Percentiles rank a stretch among this genome's conserved stretches.
phyloP scores from a whole-genome alignment of 1,140 invertebrate species.

The Drosophila orosa region DNA sequence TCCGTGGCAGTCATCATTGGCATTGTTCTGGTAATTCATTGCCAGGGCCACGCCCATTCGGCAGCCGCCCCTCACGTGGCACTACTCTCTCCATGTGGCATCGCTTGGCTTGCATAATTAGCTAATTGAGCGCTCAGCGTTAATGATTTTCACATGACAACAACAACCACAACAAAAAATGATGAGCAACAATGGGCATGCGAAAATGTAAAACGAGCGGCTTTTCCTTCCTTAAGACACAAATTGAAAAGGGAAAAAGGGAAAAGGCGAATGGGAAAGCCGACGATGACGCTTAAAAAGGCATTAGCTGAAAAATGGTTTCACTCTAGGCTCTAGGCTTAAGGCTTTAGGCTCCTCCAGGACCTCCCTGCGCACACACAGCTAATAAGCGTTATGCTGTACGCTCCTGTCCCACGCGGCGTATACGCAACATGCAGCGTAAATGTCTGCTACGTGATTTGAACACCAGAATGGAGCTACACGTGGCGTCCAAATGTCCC shows the following conservation, averaged over 20 bases:
- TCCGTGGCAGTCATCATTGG: conserved; percentile 39
- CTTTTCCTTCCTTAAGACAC: not conserved
- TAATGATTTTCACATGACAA: conserved; percentile 46
- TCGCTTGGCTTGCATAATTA: conserved; percentile 56
- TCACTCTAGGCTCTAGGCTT: not conserved
- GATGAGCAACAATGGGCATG: conserved; percentile 7
- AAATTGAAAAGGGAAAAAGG: conserved; percentile 34
- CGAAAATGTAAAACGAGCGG: conserved; percentile 3
- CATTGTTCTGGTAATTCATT: conserved; percentile 29
- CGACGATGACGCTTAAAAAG: conserved; percentile 50
- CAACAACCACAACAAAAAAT: not conserved
- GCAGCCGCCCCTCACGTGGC: conserved; percentile 8
- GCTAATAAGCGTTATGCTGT: conserved; percentile 66
- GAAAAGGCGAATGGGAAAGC: conserved; percentile 4
- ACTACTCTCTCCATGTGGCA: conserved; percentile 8
- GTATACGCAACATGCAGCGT: conserved; percentile 75
- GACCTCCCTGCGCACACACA: not conserved
- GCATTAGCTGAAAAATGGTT: conserved; percentile 52
- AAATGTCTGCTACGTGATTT: conserved; percentile 80
- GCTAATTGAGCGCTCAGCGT: conserved; percentile 62
- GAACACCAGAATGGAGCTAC: conserved; percentile 54
- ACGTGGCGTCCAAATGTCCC: conserved; percentile 60
- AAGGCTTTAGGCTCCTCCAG: not conserved
- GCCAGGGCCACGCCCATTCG: conserved; percentile 19
- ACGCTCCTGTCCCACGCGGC: conserved; percentile 53